phyloP scores from a whole-genome alignment of 2,888 invertebrate genomes.

The Diarsia dahlii region DNA sequence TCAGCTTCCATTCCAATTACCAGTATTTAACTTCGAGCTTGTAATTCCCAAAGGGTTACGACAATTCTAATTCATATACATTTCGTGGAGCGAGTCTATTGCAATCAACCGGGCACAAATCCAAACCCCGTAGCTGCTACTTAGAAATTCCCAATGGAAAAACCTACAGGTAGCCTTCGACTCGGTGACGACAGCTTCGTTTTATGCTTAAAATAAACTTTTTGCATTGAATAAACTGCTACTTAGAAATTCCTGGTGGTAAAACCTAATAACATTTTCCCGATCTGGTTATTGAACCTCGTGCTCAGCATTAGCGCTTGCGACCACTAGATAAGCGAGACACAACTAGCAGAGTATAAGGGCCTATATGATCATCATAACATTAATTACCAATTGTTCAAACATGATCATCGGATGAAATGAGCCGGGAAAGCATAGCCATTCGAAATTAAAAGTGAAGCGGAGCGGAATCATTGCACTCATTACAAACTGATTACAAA shows the following conservation, averaged over 20 bases:
- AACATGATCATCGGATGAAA: conserved; percentile 47
- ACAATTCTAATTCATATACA: too few species aligned
- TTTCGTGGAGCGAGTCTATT: too few species aligned
- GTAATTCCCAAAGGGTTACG: neutral
- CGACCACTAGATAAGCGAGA: neutral
- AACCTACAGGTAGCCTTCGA: too few species aligned
- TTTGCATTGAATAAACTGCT: neutral
- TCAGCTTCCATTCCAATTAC: neutral
- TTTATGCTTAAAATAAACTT: too few species aligned
- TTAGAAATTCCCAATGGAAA: neutral
- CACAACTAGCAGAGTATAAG: neutral
- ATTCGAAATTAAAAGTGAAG: conserved; percentile 65
- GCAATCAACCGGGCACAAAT: neutral
- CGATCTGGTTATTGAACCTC: neutral
- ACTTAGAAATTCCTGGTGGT: neutral
- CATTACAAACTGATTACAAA: conserved; percentile 62
- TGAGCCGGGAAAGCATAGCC: conserved; percentile 47
- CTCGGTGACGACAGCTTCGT: too few species aligned
- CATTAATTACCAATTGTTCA: conserved; percentile 23
- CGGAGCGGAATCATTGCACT: conserved; percentile 57
- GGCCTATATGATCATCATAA: neutral
- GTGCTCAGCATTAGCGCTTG: neutral
- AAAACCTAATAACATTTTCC: neutral
- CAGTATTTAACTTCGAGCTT: neutral
- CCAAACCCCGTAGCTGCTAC: neutral